Evolutionary conservation across 1,140 invertebrate species (phyloP), one percentile per base, ranked within the genome.

Genomic region (Nilaparvata lugens): DNA sequence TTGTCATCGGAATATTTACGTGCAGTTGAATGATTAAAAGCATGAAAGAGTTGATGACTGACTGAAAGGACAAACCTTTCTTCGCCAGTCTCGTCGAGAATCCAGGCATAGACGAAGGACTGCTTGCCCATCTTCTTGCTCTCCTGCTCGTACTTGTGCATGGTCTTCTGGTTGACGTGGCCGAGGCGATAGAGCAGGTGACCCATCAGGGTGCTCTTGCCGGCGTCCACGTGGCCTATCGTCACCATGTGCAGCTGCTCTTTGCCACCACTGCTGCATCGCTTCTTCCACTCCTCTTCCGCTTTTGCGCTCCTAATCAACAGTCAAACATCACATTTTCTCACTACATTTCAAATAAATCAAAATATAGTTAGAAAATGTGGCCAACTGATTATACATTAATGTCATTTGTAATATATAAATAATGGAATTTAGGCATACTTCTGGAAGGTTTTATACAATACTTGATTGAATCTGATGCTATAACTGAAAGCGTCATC

Each of bases 201-300:
- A 0, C 97, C 97, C 85, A 99, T 94, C 16, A 99, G 72, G 0
- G 97, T 99, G 70, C 93, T 97, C 77, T 99, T 99, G 13, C 97
- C 97, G 62, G 96, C 96, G 81, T 99, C 97, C 4, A 99, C 97
- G 80, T 99, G 97, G 45, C 97, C 97, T 68, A 97, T 93, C 0
- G 97, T 93, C 64, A 98, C 91, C 72, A 98, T 82, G 72, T 97
- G 94, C 45, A 98, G 78, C 66, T 93, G 85, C 52, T 90, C 86
- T 68, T 97, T 97, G 13, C 81, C 81, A 16, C 78, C 75, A 1
- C 80, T 83, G 63, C 90, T 79, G 71, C 93, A 86, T 69, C 83
- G 85, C 56, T 84, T 76, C 71, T 89, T 97, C 64, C 78, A 73
- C 43, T 66, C 65, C 45, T 73, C 72, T 51, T 73, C 72, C 18